Conservation (phyloP, 2,888 invertebrate species). For the Steinernema carpocapsae region DNA sequence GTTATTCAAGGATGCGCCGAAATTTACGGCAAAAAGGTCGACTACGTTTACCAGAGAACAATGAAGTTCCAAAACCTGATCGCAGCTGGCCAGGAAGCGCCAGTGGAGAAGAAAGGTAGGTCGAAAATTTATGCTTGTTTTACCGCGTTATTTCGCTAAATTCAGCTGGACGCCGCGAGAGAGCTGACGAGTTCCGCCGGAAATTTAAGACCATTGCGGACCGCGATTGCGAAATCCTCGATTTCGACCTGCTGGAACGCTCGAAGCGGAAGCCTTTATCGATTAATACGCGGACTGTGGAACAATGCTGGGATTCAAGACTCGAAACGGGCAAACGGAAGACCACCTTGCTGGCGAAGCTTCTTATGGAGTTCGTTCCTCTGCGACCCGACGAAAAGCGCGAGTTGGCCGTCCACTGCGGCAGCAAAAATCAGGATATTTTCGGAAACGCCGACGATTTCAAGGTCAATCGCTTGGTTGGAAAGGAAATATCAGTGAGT, state of each 20-base stretch:
- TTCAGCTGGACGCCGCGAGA: not conserved
- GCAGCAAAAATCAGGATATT: conserved; percentile 8
- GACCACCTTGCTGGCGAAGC: not conserved
- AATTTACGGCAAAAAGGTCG: conserved; percentile 27
- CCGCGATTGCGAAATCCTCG: not conserved
- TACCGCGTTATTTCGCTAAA: too few species aligned
- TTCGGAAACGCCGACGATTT: conserved; percentile 17
- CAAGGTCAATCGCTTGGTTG: conserved; percentile 19
- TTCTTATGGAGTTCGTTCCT: conserved; percentile 8
- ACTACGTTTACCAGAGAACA: conserved; percentile 10
- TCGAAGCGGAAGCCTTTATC: not conserved
- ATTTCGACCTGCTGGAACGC: not conserved
- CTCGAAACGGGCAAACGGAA: not conserved
- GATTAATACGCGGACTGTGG: too few species aligned
- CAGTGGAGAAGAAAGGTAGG: conserved; percentile 15
- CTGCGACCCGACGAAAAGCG: conserved; percentile 18
- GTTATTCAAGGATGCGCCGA: conserved; percentile 23
- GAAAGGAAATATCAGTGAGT: not conserved
- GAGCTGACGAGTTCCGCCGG: conserved; percentile 11
- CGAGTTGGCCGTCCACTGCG: not conserved
- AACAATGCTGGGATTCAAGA: not conserved
- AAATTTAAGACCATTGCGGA: conserved; percentile 1
- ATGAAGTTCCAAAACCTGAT: conserved; percentile 8
- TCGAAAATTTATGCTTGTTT: not conserved
- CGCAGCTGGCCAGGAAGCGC: not conserved